Evolutionary conservation across 2,113 vertebrate genomes (phyloP).

Genomic region (Dicrurus megarhynchus): DNA sequence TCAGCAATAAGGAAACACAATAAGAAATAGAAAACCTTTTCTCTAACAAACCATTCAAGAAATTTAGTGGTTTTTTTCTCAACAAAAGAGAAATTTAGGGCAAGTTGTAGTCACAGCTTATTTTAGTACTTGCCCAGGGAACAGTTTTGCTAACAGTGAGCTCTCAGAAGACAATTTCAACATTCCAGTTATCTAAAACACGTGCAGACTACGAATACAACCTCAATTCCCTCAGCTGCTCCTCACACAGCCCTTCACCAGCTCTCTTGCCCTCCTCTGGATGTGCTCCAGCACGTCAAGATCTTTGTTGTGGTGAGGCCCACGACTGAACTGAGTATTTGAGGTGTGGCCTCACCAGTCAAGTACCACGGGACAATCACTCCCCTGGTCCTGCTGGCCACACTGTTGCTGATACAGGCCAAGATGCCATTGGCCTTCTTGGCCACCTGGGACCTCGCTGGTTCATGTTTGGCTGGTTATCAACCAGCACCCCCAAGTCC

Average conservation of each 20-base stretch:
- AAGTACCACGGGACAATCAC: accelerated
- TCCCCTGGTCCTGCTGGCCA: neutral
- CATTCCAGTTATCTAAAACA: neutral
- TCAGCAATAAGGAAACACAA: neutral
- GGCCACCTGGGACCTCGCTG: neutral
- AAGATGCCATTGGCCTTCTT: neutral
- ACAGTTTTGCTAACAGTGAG: neutral
- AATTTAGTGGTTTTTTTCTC: neutral
- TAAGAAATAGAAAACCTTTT: neutral
- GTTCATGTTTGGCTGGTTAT: neutral
- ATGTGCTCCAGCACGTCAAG: neutral
- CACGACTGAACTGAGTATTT: neutral
- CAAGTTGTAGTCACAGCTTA: neutral
- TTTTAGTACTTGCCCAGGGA: neutral
- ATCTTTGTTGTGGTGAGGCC: neutral
- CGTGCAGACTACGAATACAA: neutral
- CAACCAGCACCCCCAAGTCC: neutral
- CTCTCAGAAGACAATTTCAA: neutral
- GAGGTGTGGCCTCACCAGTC: accelerated
- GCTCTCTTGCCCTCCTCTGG: neutral
- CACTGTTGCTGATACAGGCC: accelerated
- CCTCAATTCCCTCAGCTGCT: neutral
- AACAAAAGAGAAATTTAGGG: neutral
- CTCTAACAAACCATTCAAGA: neutral
- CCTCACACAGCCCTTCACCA: neutral